A percentile compares a stretch with the other conserved stretches of the same genome.
phyloP scores from a whole-genome alignment of 2,113 vertebrate genomes.

The Neogobius melanostomus region DNA sequence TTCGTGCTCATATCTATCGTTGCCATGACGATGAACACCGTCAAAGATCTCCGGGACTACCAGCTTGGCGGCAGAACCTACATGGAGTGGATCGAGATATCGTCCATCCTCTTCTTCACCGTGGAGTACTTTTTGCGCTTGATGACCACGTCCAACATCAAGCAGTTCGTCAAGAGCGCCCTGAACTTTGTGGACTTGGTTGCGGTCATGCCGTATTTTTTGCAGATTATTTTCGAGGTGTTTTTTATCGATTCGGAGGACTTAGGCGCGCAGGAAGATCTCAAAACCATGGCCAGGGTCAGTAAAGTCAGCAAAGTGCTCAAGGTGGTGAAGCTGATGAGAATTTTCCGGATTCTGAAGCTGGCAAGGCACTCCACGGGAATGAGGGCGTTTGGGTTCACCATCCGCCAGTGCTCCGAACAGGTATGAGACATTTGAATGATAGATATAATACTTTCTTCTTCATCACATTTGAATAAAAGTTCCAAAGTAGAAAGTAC shows the following conservation, averaged over 20 bases:
- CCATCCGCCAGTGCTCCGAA: slow-evolving; percentile 89
- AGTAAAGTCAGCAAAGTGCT: slow-evolving; percentile 91
- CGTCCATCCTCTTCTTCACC: slow-evolving; percentile 87
- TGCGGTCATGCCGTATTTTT: slow-evolving; percentile 89
- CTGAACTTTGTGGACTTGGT: slow-evolving; percentile 88
- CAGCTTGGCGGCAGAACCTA: slow-evolving; percentile 77
- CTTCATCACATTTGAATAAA: too few relatives aligned
- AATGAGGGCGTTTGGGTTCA: slow-evolving; percentile 89
- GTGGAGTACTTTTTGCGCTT: slow-evolving; percentile 84
- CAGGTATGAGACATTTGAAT: slow-evolving; percentile 71
- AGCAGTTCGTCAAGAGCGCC: slow-evolving; percentile 81
- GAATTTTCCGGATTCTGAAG: slow-evolving; percentile 91
- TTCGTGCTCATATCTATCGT: slow-evolving; percentile 89
- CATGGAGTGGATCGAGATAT: slow-evolving; percentile 84
- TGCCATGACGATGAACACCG: slow-evolving; percentile 88
- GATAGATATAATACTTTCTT: too few relatives aligned
- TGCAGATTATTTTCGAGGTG: slow-evolving; percentile 84
- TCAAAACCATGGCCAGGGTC: slow-evolving; percentile 84
- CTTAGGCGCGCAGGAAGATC: slow-evolving; percentile 76
- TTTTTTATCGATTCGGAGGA: slow-evolving; percentile 77
- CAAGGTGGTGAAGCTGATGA: slow-evolving; percentile 88
- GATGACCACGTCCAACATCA: slow-evolving; percentile 81
- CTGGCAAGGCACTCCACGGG: slow-evolving; percentile 89
- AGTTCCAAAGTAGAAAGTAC: too few relatives aligned
- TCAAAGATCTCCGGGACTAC: slow-evolving; percentile 81